phyloP scores from a whole-genome alignment of 2,888 invertebrate species.

The Tillus elongatus region DNA sequence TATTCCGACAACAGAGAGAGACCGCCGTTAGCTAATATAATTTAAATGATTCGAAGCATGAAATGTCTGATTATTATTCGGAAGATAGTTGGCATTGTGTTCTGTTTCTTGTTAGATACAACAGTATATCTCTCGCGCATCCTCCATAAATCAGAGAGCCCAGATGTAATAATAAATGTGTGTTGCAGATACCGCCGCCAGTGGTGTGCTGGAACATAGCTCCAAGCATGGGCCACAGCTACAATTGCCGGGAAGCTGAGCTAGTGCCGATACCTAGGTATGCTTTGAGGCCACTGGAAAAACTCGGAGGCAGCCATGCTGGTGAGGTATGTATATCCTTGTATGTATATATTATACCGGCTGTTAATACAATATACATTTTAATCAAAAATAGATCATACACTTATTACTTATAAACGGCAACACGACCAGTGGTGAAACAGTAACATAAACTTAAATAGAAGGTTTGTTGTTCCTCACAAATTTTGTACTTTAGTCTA shows the following conservation, averaged over 20 bases:
- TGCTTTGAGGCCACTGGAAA: constrained; percentile 48
- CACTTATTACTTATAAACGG: no score
- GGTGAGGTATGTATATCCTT: constrained; percentile 48
- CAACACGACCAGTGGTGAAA: no score
- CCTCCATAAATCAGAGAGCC: constrained; percentile 23
- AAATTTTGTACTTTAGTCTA: no score
- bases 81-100: constrained; percentile 11
- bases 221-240: constrained; percentile 51
- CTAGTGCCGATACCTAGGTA: constrained; percentile 48
- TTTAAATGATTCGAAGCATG: constrained; percentile 10
- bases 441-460: no score
- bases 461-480: no score
- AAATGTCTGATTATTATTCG: constrained; percentile 19
- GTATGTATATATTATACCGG: not conserved
- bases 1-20: no score
- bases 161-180: no score
- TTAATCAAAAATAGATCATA: constrained; percentile 1
- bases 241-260: constrained; percentile 51
- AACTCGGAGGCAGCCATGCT: constrained; percentile 48
- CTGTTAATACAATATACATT: not conserved
- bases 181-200: constrained; percentile 47
- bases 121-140: no score
- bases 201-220: constrained; percentile 53
- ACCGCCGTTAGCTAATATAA: constrained; percentile 7
- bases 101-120: constrained; percentile 19